Percentiles rank a stretch among this genome's conserved stretches.
Conservation (phyloP, 2,113 vertebrate genomes). For the Mirounga angustirostris region DNA sequence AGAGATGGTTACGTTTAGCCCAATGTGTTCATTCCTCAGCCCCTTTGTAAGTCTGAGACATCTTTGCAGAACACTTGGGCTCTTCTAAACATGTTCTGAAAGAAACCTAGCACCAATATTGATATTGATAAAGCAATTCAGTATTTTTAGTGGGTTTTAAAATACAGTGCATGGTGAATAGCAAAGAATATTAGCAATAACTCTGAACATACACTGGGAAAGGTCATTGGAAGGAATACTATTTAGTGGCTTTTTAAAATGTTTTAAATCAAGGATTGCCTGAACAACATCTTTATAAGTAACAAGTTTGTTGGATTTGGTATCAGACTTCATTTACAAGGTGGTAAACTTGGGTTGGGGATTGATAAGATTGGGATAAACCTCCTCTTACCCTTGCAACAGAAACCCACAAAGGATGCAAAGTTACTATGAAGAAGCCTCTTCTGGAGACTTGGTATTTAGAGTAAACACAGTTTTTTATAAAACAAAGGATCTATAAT, state of each 20-base stretch:
- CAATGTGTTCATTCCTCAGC: neutral
- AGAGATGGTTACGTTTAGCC: neutral
- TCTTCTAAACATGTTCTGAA: neutral
- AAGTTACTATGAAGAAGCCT: neutral
- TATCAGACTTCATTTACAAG: neutral
- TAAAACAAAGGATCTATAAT: neutral
- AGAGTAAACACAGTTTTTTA: neutral
- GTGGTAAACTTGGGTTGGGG: neutral
- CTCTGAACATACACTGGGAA: neutral
- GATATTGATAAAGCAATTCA: constrained; percentile 42
- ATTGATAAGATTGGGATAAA: neutral
- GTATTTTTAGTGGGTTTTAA: constrained; percentile 25
- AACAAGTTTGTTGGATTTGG: neutral
- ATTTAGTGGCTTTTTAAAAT: constrained; percentile 39
- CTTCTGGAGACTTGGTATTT: neutral
- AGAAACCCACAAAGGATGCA: neutral
- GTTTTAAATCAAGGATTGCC: constrained; percentile 28
- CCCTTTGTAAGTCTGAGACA: neutral
- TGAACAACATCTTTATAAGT: neutral
- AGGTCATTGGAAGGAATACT: neutral
- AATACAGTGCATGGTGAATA: constrained; percentile 21
- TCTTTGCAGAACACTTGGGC: neutral
- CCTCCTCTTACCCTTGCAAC: neutral
- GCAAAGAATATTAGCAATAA: constrained; percentile 1
- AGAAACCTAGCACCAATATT: neutral